These are phyloP conservation scores for Ctenomys sociabilis DNA, from an alignment of 2,113 vertebrate species.

Conservation along the genomic window DNA sequence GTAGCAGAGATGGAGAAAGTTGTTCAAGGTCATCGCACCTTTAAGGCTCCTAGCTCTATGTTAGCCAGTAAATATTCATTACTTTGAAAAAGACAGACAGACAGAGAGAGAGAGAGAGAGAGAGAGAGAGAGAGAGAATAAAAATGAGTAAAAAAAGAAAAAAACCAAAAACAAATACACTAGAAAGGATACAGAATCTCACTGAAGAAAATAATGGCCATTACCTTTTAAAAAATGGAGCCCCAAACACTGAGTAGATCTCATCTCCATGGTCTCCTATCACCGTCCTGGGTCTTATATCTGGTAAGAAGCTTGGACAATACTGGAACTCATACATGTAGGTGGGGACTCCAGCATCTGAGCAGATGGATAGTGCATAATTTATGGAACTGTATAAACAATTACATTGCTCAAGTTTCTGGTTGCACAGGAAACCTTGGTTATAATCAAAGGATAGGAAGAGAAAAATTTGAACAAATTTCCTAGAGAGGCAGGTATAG, in stretches of 20 bases:
- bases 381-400: rapidly evolving
- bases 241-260: not conserved
- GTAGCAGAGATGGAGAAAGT: not conserved
- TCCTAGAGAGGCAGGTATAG: no score
- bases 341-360: not conserved
- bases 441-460: not conserved
- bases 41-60: not conserved
- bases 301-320: not conserved
- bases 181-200: no score
- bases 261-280: not conserved
- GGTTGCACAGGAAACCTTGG: not conserved
- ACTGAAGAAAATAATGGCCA: not conserved
- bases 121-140: no score
- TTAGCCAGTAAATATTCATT: not conserved
- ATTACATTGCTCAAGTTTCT: not conserved
- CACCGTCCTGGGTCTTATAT: not conserved
- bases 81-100: not conserved
- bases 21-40: not conserved
- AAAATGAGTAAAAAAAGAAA: no score
- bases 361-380: not conserved
- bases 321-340: not conserved
- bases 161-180: no score
- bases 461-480: not conserved
- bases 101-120: no score
- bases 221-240: not conserved